Percentiles rank a stretch among this genome's conserved stretches.
Conservation (phyloP, 2,888 invertebrate species). For the Tanytarsus gracilentus region DNA sequence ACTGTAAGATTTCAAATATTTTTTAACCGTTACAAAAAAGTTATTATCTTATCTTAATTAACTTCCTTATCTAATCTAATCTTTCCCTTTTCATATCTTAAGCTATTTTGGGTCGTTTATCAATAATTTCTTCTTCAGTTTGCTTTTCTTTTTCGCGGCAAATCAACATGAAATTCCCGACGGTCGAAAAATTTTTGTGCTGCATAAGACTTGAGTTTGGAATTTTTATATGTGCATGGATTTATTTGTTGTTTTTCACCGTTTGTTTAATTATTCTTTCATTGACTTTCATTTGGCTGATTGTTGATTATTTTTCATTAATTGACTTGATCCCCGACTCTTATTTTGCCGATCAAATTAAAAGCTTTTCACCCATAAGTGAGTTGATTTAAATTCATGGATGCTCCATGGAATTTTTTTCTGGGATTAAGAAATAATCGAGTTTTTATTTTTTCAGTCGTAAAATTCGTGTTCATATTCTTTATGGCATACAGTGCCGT, state of each 20-base stretch:
- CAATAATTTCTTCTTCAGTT: too few relatives aligned
- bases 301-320: background rate
- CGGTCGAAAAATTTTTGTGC: constrained; percentile 1
- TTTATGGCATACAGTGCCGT: background rate
- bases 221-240: background rate
- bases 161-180: background rate
- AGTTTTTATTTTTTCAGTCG: background rate
- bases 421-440: background rate
- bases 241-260: background rate
- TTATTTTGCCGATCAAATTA: background rate
- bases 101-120: too few relatives aligned
- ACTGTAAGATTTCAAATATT: too few relatives aligned
- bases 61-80: too few relatives aligned
- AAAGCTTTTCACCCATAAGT: background rate
- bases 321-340: background rate
- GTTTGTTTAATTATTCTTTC: background rate
- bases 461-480: background rate
- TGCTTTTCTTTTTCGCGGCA: too few relatives aligned
- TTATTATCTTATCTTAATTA: too few relatives aligned
- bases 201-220: background rate
- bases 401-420: too few relatives aligned
- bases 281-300: background rate
- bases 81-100: too few relatives aligned
- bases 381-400: background rate
- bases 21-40: too few relatives aligned